Conservation (phyloP, 2,113 vertebrate species). For the Turdus rufiventris region DNA sequence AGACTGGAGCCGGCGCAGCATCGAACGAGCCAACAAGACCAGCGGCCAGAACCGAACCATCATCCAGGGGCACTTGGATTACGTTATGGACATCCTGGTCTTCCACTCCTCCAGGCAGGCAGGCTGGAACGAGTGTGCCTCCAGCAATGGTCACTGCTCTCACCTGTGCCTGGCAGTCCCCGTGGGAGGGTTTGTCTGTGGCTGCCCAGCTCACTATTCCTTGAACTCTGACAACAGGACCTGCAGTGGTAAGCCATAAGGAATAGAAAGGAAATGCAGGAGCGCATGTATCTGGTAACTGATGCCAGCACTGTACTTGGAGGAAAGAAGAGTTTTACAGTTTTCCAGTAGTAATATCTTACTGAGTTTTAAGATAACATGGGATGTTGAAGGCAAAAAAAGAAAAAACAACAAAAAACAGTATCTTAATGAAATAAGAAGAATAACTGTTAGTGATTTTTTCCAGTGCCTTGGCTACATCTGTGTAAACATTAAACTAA, state of each 20-base stretch:
- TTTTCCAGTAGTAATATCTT: background rate
- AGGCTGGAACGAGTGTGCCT: conserved; percentile 94
- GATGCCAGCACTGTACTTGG: background rate
- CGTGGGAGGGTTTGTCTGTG: conserved; percentile 85
- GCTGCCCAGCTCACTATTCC: conserved; percentile 95
- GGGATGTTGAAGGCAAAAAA: background rate
- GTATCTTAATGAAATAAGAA: background rate
- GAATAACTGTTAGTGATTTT: background rate
- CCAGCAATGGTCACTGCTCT: conserved; percentile 94
- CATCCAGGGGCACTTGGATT: conserved; percentile 95
- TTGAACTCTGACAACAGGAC: conserved; percentile 95
- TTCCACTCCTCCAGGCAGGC: conserved; percentile 95
- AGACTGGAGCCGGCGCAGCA: conserved; percentile 97
- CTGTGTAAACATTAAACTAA: background rate
- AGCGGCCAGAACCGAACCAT: conserved; percentile 94
- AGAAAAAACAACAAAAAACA: background rate
- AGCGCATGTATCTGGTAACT: background rate
- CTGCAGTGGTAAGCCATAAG: conserved; percentile 85
- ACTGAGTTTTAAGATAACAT: background rate
- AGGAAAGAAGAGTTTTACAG: background rate
- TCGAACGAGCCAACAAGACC: conserved; percentile 95
- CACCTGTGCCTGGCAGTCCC: conserved; percentile 94
- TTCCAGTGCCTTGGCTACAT: background rate
- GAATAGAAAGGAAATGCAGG: background rate
- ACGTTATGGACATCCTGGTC: conserved; percentile 97